Base-by-base conservation (phyloP, 2,797 vertebrate species). In the Periophthalmus magnuspinnatus region DNA sequence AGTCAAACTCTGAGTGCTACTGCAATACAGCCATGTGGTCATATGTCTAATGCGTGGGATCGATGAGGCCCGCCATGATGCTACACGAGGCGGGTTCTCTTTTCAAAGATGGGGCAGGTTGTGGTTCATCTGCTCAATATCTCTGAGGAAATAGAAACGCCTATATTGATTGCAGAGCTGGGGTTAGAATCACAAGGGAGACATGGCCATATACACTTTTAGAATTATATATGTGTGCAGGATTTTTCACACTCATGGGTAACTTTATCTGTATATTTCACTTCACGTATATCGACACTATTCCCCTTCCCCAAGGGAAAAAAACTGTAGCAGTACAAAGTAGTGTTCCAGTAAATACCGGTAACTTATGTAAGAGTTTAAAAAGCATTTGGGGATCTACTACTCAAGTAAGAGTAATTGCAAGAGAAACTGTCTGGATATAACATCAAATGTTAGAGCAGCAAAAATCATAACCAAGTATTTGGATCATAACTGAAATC, bases 1-100 rank as follows among this genome's bases (percentile, higher is more conserved):
- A 48, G 67, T 41, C 50, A 48, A 55, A 76, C 50, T 63, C 36
- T 63, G 59, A 22, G 33, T 38, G 68, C 45, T 62, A 38, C 22
- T n/a, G 56, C 65, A 34, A 66, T 68, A 28, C 41, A 14, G 41
- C 38, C 2, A 36, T 63, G 54, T 57, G 68, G 36, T 52, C 48
- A 48, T 55, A 58, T 33, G 69, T 57, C 50, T 6, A 24, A 33
- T 14, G 21, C 36, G 16, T 24, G 9, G 28, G 50, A 62, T 64
- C 22, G 8, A 67, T 65, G 6, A 17, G 24, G 17, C n/a, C 66
- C 22, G 59, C 38, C 50, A n/a, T 54, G 57, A 38, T 28, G 64
- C 33, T 10, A 60, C 52, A n/a, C 38, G 8, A 55, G 48, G 34
- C 33, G 16, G 33, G 55, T 38, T 67, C 32, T 21, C 32, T 36